Evolutionary conservation across 2,888 invertebrate genomes (phyloP).

Genomic region (Drosophila borealis): DNA sequence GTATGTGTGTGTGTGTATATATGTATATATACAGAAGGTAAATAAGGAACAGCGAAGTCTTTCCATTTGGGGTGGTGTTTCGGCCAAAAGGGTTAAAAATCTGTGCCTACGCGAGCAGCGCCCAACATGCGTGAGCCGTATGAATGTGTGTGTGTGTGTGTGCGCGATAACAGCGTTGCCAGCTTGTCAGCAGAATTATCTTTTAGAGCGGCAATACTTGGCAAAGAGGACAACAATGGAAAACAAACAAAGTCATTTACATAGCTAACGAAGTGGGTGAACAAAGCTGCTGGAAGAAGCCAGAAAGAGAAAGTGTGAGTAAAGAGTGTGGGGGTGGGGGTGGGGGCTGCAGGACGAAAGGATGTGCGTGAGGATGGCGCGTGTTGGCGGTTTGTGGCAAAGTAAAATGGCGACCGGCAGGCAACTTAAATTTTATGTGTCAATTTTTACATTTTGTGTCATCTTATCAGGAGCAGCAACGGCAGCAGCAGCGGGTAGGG

Average conservation of each 20-base stretch:
- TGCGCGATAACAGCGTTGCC: conserved; percentile 70
- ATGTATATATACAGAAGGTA: conserved; percentile 47
- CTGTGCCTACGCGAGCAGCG: conserved; percentile 59
- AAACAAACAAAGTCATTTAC: conserved; percentile 78
- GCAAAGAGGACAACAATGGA: conserved; percentile 54
- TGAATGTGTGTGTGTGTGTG: conserved; percentile 37
- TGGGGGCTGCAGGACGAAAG: conserved; percentile 5
- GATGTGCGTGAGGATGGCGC: conserved; percentile 47
- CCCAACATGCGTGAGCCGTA: conserved; percentile 71
- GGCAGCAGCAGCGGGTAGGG: neutral
- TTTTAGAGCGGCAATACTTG: conserved; percentile 31
- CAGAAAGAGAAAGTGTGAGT: conserved; percentile 3
- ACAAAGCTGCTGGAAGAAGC: conserved; percentile 34
- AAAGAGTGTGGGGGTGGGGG: neutral
- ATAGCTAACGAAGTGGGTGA: conserved; percentile 77
- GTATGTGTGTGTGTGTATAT: conserved; percentile 8
- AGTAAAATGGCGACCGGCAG: conserved; percentile 64
- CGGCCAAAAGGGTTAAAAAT: conserved; percentile 77
- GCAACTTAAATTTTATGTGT: conserved; percentile 68
- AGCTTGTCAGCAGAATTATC: conserved; percentile 65
- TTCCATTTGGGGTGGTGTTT: conserved; percentile 56
- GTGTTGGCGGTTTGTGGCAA: conserved; percentile 67
- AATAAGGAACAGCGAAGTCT: conserved; percentile 41
- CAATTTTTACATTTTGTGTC: conserved; percentile 65
- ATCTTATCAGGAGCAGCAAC: conserved; percentile 49